phyloP scores from a whole-genome alignment of 2,113 vertebrate genomes.

The Tinamus guttatus region DNA sequence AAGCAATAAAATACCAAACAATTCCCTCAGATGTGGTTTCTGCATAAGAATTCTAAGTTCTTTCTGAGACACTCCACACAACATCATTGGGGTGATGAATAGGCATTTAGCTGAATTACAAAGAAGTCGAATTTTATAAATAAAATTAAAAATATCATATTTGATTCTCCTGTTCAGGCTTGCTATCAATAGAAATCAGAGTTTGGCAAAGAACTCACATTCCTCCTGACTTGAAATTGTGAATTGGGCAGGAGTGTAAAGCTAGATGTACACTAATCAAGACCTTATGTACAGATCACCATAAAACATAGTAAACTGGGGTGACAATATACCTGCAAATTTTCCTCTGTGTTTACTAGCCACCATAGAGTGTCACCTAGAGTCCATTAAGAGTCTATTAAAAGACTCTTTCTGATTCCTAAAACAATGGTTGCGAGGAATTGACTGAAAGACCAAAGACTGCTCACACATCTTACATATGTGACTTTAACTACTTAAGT shows the following conservation, averaged over 20 bases:
- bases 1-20: slow-evolving; percentile 42
- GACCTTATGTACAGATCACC: neutral
- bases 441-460: neutral
- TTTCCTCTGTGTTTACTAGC: neutral
- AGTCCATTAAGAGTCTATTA: neutral
- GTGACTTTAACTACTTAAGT: neutral
- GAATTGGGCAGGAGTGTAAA: neutral
- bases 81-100: neutral
- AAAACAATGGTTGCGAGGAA: neutral
- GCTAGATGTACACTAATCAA: neutral
- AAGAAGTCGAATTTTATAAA: neutral
- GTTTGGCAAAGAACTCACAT: neutral
- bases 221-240: neutral
- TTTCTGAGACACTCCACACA: neutral
- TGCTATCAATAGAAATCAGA: neutral
- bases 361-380: neutral
- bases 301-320: neutral
- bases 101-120: neutral
- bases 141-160: neutral
- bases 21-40: slow-evolving; percentile 29
- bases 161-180: neutral
- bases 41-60: neutral
- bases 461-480: neutral
- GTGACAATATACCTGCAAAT: neutral
- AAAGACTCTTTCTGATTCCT: neutral